phyloP scores from a whole-genome alignment of 1,140 invertebrate species.

The Rhagoletis zephyria region DNA sequence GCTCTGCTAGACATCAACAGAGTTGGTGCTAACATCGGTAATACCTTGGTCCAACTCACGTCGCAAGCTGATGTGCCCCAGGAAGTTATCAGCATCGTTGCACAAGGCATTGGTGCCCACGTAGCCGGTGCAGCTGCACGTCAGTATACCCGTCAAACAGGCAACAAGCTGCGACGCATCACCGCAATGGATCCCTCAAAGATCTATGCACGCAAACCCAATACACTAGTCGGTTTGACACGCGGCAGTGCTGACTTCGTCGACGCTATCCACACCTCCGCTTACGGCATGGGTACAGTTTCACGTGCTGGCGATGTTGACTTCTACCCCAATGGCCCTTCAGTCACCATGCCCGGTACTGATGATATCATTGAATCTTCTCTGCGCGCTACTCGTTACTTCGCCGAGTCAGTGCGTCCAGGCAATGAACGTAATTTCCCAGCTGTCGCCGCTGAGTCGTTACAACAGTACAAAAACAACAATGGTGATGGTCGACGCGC shows the following conservation, averaged over 20 bases:
- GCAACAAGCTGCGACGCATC: conserved; percentile 76
- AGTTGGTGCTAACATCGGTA: conserved; percentile 61
- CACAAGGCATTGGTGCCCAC: conserved; percentile 72
- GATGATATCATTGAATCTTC: conserved; percentile 78
- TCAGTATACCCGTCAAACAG: conserved; percentile 77
- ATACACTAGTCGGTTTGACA: conserved; percentile 75
- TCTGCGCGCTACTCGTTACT: conserved; percentile 78
- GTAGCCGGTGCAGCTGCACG: conserved; percentile 76
- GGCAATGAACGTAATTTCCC: conserved; percentile 70
- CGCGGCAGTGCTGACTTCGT: conserved; percentile 78
- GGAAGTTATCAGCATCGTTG: conserved; percentile 71
- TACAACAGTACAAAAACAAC: conserved; percentile 66
- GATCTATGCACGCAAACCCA: conserved; percentile 76
- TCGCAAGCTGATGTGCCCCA: conserved; percentile 65
- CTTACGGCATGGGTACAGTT: conserved; percentile 80
- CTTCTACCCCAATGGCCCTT: conserved; percentile 84
- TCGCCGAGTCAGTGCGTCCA: conserved; percentile 77
- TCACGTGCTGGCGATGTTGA: conserved; percentile 82
- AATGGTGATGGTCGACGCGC: conserved; percentile 67
- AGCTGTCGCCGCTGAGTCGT: conserved; percentile 67
- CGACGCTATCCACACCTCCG: conserved; percentile 84
- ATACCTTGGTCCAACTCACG: conserved; percentile 64
- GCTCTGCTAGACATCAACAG: conserved; percentile 66
- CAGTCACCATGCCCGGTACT: conserved; percentile 74
- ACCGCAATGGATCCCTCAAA: conserved; percentile 83